phyloP scores from a whole-genome alignment of 2,797 vertebrate genomes.

The Eurystomus glaucurus region DNA sequence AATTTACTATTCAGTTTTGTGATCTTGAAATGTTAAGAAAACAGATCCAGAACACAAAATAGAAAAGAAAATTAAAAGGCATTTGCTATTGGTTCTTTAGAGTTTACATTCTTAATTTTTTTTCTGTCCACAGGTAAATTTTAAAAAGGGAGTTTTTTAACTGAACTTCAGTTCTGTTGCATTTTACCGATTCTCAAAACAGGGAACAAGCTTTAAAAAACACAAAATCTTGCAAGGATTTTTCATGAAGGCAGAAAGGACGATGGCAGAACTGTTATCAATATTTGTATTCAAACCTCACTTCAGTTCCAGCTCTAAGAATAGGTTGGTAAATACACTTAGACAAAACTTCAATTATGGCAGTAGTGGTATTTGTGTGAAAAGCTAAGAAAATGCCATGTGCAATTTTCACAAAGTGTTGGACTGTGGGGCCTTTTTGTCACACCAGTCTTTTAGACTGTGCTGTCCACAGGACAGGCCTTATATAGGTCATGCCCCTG shows the following conservation, averaged over 20 bases:
- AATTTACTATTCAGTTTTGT: background rate
- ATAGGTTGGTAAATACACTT: background rate
- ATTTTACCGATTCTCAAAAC: background rate
- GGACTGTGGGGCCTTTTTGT: background rate
- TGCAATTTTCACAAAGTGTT: background rate
- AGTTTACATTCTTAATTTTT: background rate
- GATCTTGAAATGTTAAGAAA: background rate
- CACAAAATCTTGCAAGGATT: background rate
- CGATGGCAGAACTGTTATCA: background rate
- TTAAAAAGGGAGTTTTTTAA: background rate
- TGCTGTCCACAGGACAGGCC: background rate
- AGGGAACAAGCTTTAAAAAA: background rate
- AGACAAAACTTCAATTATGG: background rate
- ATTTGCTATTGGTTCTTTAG: background rate
- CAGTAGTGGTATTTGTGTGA: background rate
- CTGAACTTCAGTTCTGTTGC: background rate
- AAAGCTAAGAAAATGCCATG: background rate
- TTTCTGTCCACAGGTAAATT: background rate
- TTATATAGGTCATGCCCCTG: background rate
- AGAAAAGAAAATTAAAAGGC: background rate
- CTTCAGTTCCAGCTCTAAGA: background rate
- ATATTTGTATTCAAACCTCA: background rate
- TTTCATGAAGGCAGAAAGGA: background rate
- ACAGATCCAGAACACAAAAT: background rate
- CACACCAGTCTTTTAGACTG: background rate